Percentiles rank a stretch among this genome's conserved stretches.
These are phyloP conservation scores for Sus cebifrons DNA, from an alignment of 2,797 vertebrate genomes.

Conservation along the genomic window DNA sequence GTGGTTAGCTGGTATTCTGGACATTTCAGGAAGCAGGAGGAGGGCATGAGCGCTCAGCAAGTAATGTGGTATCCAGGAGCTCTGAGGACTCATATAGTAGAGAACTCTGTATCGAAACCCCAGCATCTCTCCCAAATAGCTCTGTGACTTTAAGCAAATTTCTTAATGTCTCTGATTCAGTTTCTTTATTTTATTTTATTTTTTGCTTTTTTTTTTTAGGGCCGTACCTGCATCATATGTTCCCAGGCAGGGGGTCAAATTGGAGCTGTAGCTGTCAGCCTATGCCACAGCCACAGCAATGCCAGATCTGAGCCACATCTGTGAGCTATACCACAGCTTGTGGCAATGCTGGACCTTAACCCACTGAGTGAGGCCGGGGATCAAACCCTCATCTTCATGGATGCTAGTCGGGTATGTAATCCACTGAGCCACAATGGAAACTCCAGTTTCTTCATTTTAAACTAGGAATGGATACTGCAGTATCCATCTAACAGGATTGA, in stretches of 20 bases:
- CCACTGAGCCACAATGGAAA: no score
- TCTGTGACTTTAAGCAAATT: neutral
- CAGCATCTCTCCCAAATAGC: neutral
- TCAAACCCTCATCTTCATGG: no score
- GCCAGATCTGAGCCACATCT: no score
- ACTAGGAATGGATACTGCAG: neutral
- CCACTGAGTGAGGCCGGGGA: no score
- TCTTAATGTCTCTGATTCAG: conserved; percentile 16
- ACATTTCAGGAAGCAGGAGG: neutral
- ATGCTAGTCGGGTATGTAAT: no score
- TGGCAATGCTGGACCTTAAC: no score
- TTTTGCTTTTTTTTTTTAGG: no score
- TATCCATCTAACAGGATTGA: neutral
- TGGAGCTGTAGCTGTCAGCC: no score
- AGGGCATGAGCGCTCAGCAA: neutral
- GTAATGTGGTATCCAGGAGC: neutral
- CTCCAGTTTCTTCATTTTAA: neutral
- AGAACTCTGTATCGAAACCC: neutral
- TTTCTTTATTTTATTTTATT: neutral
- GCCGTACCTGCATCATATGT: no score
- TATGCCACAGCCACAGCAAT: no score
- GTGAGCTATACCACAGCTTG: no score
- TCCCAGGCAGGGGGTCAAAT: no score
- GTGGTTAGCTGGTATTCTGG: neutral
- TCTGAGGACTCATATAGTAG: neutral